Evolutionary conservation across 2,888 invertebrate genomes (phyloP).

Genomic region (Trachelus stipa): DNA sequence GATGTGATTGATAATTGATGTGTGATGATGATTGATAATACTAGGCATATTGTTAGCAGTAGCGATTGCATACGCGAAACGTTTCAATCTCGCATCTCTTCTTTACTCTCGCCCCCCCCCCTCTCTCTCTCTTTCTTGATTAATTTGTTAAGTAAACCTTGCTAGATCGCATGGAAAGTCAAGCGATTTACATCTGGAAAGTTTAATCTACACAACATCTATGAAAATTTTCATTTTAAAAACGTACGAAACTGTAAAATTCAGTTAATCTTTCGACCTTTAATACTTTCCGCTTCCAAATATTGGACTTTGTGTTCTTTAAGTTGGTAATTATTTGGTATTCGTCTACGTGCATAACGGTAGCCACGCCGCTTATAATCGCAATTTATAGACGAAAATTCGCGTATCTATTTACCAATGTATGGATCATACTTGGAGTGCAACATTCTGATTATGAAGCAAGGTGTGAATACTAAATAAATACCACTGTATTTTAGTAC

Average conservation of each 20-base stretch:
- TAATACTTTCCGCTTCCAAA: constrained; percentile 4
- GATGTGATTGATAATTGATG: not conserved
- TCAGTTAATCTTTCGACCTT: constrained; percentile 8
- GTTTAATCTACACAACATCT: not conserved
- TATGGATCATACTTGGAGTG: constrained; percentile 9
- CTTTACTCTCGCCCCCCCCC: not conserved
- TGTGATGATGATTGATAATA: not conserved
- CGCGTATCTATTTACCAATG: constrained; percentile 5
- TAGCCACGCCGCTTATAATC: not conserved
- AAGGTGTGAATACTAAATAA: constrained; percentile 22
- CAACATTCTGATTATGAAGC: not conserved
- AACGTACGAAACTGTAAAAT: constrained; percentile 23
- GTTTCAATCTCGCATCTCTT: not conserved
- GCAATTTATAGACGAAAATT: not conserved
- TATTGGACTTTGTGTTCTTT: not conserved
- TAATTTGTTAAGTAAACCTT: not conserved
- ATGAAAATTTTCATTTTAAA: constrained; percentile 5
- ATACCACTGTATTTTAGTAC: constrained; percentile 12
- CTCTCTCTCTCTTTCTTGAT: not conserved
- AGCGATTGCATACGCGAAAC: not conserved
- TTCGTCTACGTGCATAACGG: not conserved
- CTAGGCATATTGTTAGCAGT: not conserved
- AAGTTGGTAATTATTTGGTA: constrained; percentile 9
- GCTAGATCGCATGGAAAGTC: not conserved
- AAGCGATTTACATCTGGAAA: not conserved